Percentiles rank a stretch among this genome's conserved stretches.
Evolutionary conservation across 2,888 invertebrate species (phyloP).

Genomic region (Drosophila tripunctata): DNA sequence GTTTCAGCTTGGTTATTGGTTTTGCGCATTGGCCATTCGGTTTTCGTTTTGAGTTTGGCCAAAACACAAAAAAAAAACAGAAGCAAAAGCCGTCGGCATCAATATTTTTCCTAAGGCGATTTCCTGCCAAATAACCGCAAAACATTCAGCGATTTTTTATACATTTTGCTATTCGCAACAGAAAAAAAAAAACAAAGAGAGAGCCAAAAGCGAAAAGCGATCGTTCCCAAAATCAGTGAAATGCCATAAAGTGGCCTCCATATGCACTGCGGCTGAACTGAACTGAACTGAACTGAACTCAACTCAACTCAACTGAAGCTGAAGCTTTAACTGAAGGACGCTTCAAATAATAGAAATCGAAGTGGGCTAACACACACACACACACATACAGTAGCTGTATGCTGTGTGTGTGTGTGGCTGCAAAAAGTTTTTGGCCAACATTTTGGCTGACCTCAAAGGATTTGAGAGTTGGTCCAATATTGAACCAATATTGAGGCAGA

Average conservation of each 20-base stretch:
- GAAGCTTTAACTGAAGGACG: conserved; percentile 30
- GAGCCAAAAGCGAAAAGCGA: conserved; percentile 14
- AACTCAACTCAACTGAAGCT: conserved; percentile 14
- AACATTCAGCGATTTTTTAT: conserved; percentile 67
- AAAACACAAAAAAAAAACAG: not conserved
- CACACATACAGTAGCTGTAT: conserved; percentile 8
- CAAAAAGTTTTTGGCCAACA: conserved; percentile 37
- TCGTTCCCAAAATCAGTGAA: conserved; percentile 54
- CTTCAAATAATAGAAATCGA: conserved; percentile 68
- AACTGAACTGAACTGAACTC: conserved; percentile 8
- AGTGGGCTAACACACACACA: conserved; percentile 35
- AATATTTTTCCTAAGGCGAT: conserved; percentile 73
- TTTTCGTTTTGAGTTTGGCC: conserved; percentile 7
- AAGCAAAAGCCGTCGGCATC: conserved; percentile 52
- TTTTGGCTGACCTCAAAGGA: conserved; percentile 70
- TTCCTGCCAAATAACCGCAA: conserved; percentile 57
- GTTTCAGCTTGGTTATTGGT: conserved; percentile 25
- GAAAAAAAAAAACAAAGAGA: not conserved
- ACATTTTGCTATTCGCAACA: conserved; percentile 37
- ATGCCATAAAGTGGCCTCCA: conserved; percentile 67
- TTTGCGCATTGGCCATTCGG: conserved; percentile 1
- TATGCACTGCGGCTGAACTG: conserved; percentile 61
- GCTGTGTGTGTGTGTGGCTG: conserved; percentile 10
- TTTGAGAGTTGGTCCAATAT: conserved; percentile 64
- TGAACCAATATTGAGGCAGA: conserved; percentile 65